Percentiles rank a stretch among this genome's conserved stretches.
These are phyloP conservation scores for Proteles cristata DNA, from an alignment of 2,113 vertebrate genomes.

Conservation along the genomic window DNA sequence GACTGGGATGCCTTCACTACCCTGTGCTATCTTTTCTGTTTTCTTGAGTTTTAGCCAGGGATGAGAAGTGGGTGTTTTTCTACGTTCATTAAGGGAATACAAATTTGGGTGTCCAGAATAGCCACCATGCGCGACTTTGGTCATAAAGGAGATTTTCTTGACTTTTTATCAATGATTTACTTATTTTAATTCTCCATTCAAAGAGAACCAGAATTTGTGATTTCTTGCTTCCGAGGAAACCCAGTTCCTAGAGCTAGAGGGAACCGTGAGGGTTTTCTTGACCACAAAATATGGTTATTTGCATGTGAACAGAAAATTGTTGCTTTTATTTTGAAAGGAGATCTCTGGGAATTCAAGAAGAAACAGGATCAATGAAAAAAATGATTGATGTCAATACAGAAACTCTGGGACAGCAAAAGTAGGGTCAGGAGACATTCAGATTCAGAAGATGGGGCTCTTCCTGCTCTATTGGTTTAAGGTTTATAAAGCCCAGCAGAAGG, in stretches of 20 bases:
- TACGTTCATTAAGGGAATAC: neutral
- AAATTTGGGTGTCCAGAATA: constrained; percentile 12
- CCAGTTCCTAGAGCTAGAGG: neutral
- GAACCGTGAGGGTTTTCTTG: neutral
- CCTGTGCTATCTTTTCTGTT: neutral
- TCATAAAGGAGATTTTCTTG: constrained; percentile 18
- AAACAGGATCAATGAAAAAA: neutral
- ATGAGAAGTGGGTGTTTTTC: neutral
- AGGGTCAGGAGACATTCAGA: neutral
- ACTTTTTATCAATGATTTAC: neutral
- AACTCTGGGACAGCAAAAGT: neutral
- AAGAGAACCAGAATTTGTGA: neutral
- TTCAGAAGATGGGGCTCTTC: neutral
- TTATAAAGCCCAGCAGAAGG: neutral
- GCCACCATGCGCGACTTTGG: neutral
- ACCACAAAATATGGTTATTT: neutral
- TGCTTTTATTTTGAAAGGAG: neutral
- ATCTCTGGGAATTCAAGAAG: neutral
- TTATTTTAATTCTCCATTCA: neutral
- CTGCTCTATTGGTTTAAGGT: neutral
- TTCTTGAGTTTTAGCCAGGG: neutral
- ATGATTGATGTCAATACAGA: neutral
- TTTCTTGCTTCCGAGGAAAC: neutral
- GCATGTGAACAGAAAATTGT: neutral
- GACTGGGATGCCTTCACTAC: neutral